These are phyloP conservation scores for Calephelis virginiensis DNA, from an alignment of 1,140 invertebrate species.

Conservation along the genomic window DNA sequence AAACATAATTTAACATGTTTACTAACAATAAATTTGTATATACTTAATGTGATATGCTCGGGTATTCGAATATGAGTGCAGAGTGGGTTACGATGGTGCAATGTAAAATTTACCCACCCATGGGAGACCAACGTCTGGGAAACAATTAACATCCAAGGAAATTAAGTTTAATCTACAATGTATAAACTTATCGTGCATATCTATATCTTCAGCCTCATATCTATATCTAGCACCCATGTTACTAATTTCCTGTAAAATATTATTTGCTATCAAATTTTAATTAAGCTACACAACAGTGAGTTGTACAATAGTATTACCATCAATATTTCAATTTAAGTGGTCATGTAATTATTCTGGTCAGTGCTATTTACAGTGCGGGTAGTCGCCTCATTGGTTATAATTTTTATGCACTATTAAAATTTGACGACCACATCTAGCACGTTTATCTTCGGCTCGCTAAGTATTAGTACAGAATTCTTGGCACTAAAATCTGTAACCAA, in stretches of 20 bases:
- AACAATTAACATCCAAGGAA: no score
- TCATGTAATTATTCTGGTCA: slow-evolving; percentile 11
- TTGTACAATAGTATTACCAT: background rate
- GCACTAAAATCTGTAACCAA: slow-evolving; percentile 38
- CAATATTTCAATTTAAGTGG: slow-evolving; percentile 14
- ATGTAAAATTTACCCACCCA: no score
- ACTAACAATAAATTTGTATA: no score
- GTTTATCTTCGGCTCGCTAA: slow-evolving; percentile 68
- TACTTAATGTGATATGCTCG: no score
- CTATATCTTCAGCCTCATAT: no score
- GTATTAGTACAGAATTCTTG: slow-evolving; percentile 46
- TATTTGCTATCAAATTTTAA: background rate
- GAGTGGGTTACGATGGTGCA: no score
- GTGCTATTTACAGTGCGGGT: slow-evolving; percentile 50
- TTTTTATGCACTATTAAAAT: slow-evolving; percentile 77
- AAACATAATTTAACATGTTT: no score
- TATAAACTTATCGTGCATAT: no score
- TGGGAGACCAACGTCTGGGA: no score
- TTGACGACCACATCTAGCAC: slow-evolving; percentile 71
- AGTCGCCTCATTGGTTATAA: slow-evolving; percentile 75
- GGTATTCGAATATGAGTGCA: no score
- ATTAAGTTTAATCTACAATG: no score
- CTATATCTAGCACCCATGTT: background rate
- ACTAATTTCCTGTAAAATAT: background rate
- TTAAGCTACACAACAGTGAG: background rate